Percentiles rank a stretch among this genome's conserved stretches.
These are phyloP conservation scores for Lycaon pictus DNA, from an alignment of 2,113 vertebrate species.

Conservation along the genomic window DNA sequence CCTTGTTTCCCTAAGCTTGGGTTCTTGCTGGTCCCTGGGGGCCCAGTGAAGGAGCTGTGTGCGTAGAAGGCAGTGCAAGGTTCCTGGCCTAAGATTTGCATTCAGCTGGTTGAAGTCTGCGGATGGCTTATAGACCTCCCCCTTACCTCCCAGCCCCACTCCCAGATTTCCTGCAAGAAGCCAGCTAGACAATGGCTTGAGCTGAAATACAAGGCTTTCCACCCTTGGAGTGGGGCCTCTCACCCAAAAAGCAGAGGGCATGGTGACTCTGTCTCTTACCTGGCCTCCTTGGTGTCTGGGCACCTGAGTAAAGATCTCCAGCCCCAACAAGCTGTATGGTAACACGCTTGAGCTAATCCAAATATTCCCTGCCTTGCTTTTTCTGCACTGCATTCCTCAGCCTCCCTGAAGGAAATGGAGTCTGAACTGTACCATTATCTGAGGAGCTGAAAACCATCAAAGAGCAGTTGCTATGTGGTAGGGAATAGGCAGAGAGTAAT, in stretches of 20 bases:
- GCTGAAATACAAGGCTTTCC: not conserved
- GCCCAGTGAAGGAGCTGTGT: slow-evolving; percentile 5
- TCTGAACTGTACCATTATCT: not conserved
- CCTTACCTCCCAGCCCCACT: not conserved
- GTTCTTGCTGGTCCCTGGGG: slow-evolving; percentile 77
- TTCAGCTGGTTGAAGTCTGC: slow-evolving; percentile 7
- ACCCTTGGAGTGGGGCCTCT: not conserved
- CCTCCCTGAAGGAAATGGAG: not conserved
- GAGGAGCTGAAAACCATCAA: not conserved
- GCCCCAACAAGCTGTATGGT: not conserved
- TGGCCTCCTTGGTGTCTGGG: not conserved
- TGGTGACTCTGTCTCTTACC: not conserved
- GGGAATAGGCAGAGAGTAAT: not conserved
- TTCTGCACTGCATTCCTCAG: not conserved
- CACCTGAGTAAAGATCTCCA: slow-evolving; percentile 7
- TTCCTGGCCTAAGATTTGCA: slow-evolving; percentile 28
- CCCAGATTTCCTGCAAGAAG: not conserved
- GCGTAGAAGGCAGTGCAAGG: slow-evolving; percentile 3
- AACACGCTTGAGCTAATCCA: not conserved
- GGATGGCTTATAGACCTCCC: not conserved
- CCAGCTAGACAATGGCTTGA: not conserved
- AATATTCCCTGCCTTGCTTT: not conserved
- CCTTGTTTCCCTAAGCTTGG: slow-evolving; percentile 81
- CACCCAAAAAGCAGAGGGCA: not conserved
- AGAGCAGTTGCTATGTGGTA: not conserved